phyloP scores from a whole-genome alignment of 2,888 invertebrate species.

The Pegoplata infirma region DNA sequence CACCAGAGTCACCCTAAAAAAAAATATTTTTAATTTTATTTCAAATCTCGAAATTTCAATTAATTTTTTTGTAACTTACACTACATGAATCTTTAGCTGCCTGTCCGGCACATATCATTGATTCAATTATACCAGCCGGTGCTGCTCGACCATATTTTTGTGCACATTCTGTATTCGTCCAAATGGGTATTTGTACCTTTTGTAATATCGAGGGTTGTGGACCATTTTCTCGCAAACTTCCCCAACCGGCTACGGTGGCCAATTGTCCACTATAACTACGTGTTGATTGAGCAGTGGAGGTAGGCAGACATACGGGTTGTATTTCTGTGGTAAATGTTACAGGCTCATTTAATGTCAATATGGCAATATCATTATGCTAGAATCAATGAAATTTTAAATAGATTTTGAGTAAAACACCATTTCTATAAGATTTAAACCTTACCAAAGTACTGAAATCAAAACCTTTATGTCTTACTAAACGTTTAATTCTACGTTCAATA shows the following conservation, averaged over 20 bases:
- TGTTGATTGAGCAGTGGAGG: slow-evolving; percentile 71
- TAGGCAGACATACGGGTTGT: slow-evolving; percentile 88
- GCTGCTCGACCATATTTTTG: slow-evolving; percentile 90
- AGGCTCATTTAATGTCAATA: slow-evolving; percentile 88
- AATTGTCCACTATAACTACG: slow-evolving; percentile 84
- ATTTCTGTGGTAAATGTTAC: slow-evolving; percentile 85
- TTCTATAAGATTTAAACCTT: too few species aligned
- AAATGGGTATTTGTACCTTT: slow-evolving; percentile 90
- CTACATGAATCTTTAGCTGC: slow-evolving; percentile 92
- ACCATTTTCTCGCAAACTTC: slow-evolving; percentile 81
- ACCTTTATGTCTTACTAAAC: slow-evolving; percentile 90
- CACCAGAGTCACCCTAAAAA: slow-evolving; percentile 90
- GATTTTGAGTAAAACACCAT: too few species aligned
- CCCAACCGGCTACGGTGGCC: slow-evolving; percentile 92
- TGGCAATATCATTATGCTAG: slow-evolving; percentile 90
- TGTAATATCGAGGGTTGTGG: slow-evolving; percentile 89
- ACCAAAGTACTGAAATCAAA: slow-evolving; percentile 91
- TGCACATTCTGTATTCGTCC: slow-evolving; percentile 88
- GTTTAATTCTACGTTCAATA: slow-evolving; percentile 87
- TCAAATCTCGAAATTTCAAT: too few species aligned
- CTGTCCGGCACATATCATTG: slow-evolving; percentile 92
- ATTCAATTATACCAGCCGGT: slow-evolving; percentile 91
- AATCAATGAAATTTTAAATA: background rate
- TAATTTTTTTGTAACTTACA: slow-evolving; percentile 83
- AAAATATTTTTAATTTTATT: background rate